A percentile compares a stretch with the other conserved stretches of the same genome.
Conservation (phyloP, 2,888 invertebrate species). For the Oeneis ivallda region DNA sequence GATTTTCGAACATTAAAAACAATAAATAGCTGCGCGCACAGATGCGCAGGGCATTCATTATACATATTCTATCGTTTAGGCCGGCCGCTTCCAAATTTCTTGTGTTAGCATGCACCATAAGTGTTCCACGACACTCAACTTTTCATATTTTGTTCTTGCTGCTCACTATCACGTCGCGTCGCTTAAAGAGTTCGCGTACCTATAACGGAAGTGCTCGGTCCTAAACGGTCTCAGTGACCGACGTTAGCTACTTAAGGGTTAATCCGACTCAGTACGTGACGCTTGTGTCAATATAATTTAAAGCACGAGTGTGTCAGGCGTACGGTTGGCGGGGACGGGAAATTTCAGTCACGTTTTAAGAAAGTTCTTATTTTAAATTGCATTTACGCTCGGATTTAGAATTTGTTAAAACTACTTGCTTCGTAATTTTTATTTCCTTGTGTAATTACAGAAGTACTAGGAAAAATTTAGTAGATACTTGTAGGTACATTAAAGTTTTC, state of each 20-base stretch:
- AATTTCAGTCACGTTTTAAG: conserved; percentile 39
- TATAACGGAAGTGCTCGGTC: background rate
- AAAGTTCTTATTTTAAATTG: conserved; percentile 37
- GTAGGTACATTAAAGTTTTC: background rate
- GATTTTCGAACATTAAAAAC: too few relatives aligned
- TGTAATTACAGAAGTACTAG: background rate
- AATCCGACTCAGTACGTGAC: conserved; percentile 57
- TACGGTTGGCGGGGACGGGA: conserved; percentile 33
- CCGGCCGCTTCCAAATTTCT: too few relatives aligned
- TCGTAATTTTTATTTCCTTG: background rate
- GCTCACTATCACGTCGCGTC: too few relatives aligned
- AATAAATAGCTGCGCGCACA: too few relatives aligned
- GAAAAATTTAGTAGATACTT: background rate
- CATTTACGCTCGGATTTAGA: conserved; percentile 32
- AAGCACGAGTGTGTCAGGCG: conserved; percentile 38
- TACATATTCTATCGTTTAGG: too few relatives aligned
- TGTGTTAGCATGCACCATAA: too few relatives aligned
- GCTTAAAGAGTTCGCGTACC: background rate
- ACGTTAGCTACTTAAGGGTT: background rate
- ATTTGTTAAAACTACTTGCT: conserved; percentile 29
- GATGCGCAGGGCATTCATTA: too few relatives aligned
- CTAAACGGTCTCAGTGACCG: background rate
- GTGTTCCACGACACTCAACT: too few relatives aligned
- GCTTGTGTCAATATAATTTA: conserved; percentile 54
- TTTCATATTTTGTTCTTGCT: background rate